Evolutionary conservation across 2,797 vertebrate genomes (phyloP).

Genomic region (Fistularia tabacaria): DNA sequence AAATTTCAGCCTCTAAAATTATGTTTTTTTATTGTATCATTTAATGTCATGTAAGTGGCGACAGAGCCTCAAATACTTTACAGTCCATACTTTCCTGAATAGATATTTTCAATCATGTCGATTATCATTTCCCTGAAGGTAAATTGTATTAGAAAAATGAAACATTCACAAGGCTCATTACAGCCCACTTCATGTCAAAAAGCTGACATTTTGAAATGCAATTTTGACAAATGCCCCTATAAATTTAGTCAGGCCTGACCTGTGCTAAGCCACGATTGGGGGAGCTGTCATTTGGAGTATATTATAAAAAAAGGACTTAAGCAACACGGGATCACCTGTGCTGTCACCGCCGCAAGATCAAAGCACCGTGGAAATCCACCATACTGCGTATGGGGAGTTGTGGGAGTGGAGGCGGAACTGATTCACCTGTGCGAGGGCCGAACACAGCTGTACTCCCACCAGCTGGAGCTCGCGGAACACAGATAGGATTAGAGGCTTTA

Average conservation of each 20-base stretch:
- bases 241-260: slow-evolving; percentile 56
- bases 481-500: slow-evolving; percentile 71
- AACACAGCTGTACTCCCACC: slow-evolving; percentile 54
- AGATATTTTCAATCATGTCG: slow-evolving; percentile 4
- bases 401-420: slow-evolving; percentile 19
- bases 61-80: slow-evolving; percentile 16
- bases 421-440: slow-evolving; percentile 62
- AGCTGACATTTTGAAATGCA: slow-evolving; percentile 54
- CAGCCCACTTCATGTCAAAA: slow-evolving; percentile 31
- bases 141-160: slow-evolving; percentile 20
- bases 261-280: no score
- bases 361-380: slow-evolving; percentile 57
- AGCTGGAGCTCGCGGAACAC: slow-evolving; percentile 56
- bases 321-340: slow-evolving; percentile 47
- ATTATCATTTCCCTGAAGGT: slow-evolving; percentile 19
- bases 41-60: background rate
- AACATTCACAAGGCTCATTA: slow-evolving; percentile 38
- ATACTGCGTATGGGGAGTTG: slow-evolving; percentile 31
- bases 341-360: slow-evolving; percentile 60
- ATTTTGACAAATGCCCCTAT: slow-evolving; percentile 60
- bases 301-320: no score
- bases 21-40: no score
- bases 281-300: no score
- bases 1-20: no score
- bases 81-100: slow-evolving; percentile 27